Evolutionary conservation across 2,797 vertebrate genomes (phyloP).

Genomic region (Sebastes nivosus): DNA sequence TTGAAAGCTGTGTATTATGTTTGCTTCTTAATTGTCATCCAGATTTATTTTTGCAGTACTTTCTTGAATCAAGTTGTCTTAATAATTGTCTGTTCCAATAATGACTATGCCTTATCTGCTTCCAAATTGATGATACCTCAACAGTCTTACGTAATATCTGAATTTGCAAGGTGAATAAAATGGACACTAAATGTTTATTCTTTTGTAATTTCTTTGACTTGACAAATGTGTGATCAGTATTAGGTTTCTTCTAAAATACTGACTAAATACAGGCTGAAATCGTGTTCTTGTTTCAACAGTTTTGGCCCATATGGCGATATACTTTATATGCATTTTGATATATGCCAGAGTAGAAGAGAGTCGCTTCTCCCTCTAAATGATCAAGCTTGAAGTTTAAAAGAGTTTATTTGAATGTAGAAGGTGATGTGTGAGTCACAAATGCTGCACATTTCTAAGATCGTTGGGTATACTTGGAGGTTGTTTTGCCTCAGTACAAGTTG

Average conservation of each 20-base stretch:
- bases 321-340: too few relatives aligned
- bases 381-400: not conserved
- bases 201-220: not conserved
- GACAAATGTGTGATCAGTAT: not conserved
- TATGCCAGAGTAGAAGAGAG: not conserved
- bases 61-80: conserved; percentile 12
- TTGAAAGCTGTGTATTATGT: conserved; percentile 20
- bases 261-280: not conserved
- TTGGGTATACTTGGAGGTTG: not conserved
- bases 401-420: not conserved
- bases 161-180: conserved; percentile 50
- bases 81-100: conserved; percentile 6
- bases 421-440: not conserved
- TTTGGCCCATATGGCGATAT: not conserved
- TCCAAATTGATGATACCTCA: conserved; percentile 11
- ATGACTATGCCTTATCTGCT: not conserved
- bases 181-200: conserved; percentile 18
- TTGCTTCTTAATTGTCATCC: not conserved
- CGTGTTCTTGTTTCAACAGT: not conserved
- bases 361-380: not conserved
- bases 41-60: not conserved
- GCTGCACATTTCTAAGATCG: not conserved
- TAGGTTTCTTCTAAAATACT: not conserved
- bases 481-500: not conserved
- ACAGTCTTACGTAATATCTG: not conserved